phyloP scores from a whole-genome alignment of 2,113 vertebrate species.

The Mugil cephalus region DNA sequence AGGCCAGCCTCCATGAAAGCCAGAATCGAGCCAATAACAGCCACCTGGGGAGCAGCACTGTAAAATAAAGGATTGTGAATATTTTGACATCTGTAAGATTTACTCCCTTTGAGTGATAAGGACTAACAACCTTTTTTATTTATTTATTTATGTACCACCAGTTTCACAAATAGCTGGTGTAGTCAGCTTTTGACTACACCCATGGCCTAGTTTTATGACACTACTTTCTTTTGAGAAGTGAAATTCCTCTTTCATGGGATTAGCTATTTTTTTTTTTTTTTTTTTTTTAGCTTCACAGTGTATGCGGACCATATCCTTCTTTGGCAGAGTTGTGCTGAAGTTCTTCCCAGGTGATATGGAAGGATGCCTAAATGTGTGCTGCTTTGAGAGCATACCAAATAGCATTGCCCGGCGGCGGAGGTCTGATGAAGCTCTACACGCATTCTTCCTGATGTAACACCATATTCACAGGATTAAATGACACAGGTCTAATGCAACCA shows the following conservation, averaged over 20 bases:
- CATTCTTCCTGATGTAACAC: conserved; percentile 4
- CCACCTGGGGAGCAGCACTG: neutral
- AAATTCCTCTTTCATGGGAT: conserved; percentile 27
- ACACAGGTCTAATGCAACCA: conserved; percentile 38
- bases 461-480: conserved; percentile 19
- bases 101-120: neutral
- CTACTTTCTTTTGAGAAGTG: neutral
- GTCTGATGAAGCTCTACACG: conserved; percentile 13
- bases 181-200: neutral
- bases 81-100: neutral
- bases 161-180: neutral
- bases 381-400: conserved; percentile 53
- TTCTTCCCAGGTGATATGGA: conserved; percentile 48
- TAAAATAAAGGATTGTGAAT: neutral
- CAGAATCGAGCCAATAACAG: conserved; percentile 1
- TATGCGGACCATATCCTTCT: conserved; percentile 33
- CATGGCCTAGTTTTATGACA: neutral
- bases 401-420: conserved; percentile 29
- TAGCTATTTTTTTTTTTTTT: too few relatives aligned
- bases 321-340: conserved; percentile 21
- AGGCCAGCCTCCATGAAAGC: neutral
- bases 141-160: neutral
- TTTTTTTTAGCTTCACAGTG: conserved; percentile 7
- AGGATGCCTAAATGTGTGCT: conserved; percentile 43
- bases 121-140: neutral